Evolutionary conservation across 1,140 invertebrate species (phyloP).

Genomic region (Rhopalosiphum padi): DNA sequence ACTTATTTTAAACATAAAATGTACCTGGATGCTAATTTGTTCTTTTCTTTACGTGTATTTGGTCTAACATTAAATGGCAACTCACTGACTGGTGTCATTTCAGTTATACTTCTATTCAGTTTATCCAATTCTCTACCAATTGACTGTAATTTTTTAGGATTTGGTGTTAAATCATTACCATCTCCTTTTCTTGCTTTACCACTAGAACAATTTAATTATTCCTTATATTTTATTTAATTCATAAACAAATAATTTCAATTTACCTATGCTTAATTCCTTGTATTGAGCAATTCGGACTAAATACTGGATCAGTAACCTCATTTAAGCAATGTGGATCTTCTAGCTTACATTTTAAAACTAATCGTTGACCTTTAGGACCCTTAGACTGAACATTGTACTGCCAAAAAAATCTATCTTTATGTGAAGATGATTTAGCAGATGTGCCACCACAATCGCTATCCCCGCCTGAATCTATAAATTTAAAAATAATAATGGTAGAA

Average conservation of each 20-base stretch:
- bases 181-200: conserved; percentile 96
- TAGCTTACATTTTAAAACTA: conserved; percentile 80
- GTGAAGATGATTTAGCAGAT: conserved; percentile 65
- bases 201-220: conserved; percentile 65
- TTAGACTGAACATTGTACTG: conserved; percentile 99
- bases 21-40: conserved; percentile 90
- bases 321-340: conserved; percentile 93
- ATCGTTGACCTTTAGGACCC: conserved; percentile 91
- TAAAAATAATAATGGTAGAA: background rate
- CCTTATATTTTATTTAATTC: conserved; percentile 59
- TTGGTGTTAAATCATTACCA: conserved; percentile 96
- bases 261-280: conserved; percentile 89
- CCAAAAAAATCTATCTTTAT: conserved; percentile 94
- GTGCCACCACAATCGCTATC: conserved; percentile 62
- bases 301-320: conserved; percentile 90
- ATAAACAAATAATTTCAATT: conserved; percentile 42
- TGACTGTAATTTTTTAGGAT: conserved; percentile 86
- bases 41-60: conserved; percentile 96
- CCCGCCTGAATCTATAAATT: conserved; percentile 69
- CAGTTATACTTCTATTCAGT: conserved; percentile 83
- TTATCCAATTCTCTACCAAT: conserved; percentile 94
- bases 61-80: conserved; percentile 87
- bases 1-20: background rate
- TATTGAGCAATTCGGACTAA: conserved; percentile 86
- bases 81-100: conserved; percentile 94